phyloP scores from a whole-genome alignment of 2,888 invertebrate genomes.

The Aradus depressus region DNA sequence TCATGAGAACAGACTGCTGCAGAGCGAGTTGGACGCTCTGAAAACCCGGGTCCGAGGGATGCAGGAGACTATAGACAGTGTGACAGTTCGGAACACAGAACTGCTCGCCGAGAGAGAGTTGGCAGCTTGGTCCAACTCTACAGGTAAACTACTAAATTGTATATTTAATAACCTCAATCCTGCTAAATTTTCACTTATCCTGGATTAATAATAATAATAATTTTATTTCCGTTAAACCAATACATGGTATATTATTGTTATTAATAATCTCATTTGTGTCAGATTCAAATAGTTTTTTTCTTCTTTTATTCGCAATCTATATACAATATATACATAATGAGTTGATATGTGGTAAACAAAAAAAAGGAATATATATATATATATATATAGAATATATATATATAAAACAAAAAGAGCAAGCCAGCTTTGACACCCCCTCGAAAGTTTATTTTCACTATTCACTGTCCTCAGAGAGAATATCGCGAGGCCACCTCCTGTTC shows the following conservation, averaged over 20 bases:
- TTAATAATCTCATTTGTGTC: no score
- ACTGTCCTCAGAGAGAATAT: no score
- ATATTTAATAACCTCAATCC: not conserved
- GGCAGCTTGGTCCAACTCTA: conserved; percentile 23
- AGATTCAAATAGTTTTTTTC: not conserved
- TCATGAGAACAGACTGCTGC: conserved; percentile 87
- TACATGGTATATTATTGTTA: no score
- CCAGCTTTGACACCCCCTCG: no score
- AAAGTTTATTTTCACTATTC: no score
- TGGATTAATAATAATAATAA: not conserved
- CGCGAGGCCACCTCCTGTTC: no score
- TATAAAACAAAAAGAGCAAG: no score
- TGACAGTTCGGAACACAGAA: conserved; percentile 71
- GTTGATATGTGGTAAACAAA: no score
- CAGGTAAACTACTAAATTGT: not conserved
- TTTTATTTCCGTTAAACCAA: no score
- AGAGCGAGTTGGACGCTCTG: conserved; percentile 76
- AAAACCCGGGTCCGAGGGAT: conserved; percentile 83
- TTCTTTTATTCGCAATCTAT: not conserved
- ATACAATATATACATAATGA: not conserved
- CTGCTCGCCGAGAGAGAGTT: conserved; percentile 64
- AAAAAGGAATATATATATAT: no score
- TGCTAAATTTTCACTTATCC: not conserved
- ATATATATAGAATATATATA: no score
- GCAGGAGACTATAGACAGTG: conserved; percentile 82